phyloP scores from a whole-genome alignment of 2,113 vertebrate genomes.

The Centropus bengalensis region DNA sequence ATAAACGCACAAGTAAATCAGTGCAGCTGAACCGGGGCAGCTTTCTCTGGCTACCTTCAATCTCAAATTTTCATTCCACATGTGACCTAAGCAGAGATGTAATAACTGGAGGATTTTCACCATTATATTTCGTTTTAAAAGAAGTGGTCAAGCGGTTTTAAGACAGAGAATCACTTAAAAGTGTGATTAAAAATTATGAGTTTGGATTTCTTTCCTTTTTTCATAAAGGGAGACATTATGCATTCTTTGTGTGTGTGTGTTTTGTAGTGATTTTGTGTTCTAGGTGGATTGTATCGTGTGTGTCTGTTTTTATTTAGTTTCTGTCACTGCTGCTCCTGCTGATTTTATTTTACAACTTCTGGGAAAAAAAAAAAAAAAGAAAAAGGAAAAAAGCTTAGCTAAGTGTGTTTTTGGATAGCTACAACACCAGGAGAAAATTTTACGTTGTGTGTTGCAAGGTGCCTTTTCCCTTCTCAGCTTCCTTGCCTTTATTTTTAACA shows the following conservation, averaged over 20 bases:
- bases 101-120: neutral
- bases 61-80: neutral
- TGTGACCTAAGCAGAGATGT: neutral
- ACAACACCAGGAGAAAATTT: neutral
- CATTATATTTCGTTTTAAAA: neutral
- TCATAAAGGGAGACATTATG: neutral
- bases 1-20: neutral
- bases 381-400: neutral
- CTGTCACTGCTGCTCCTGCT: neutral
- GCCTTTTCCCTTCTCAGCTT: neutral
- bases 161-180: neutral
- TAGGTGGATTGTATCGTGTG: too few species aligned
- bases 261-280: too few species aligned
- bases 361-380: neutral
- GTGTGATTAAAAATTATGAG: neutral
- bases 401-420: neutral
- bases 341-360: neutral
- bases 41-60: neutral
- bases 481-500: neutral
- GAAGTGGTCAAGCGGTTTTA: neutral
- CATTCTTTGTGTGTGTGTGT: fast-evolving
- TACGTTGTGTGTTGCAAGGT: neutral
- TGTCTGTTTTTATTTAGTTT: neutral
- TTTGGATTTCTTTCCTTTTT: neutral
- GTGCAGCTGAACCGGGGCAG: neutral